Evolutionary conservation across 2,888 invertebrate species (phyloP), one percentile per base, ranked within the genome.

Genomic region (Apoda limacodes): DNA sequence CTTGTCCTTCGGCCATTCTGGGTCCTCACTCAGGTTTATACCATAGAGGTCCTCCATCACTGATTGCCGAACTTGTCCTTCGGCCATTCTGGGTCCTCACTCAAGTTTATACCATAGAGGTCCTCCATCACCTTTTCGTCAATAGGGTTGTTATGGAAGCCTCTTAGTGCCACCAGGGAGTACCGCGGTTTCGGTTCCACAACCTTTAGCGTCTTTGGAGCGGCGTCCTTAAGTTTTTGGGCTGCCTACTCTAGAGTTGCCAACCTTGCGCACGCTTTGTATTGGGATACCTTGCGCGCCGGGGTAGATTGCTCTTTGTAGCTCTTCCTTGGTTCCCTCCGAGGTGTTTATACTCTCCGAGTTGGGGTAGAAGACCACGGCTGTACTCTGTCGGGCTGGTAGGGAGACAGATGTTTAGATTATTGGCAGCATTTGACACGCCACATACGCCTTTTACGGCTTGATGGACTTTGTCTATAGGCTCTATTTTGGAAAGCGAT

Each of bases 301-400:
- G 3, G 14, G 21, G 9, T 28, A 11, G 3, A 13, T 2, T 9
- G 12, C n/a, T n/a, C n/a, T n/a, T n/a, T n/a, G n/a, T n/a, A n/a
- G n/a, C n/a, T n/a, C n/a, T n/a, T n/a, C n/a, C 14, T 30, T 35
- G 0, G 31, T 32, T 0, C 13, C 32, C 1, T 30, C 28, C 9
- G 25, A 23, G 0, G 14, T 2, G 2, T 32, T 35, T 1, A 35
- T 22, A 0, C 5, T 7, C 0, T 22, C 32, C 0, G 3, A 1
- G 3, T 20, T 2, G 0, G 43, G 42, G 30, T 46, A 46, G 1
- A 46, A 30, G 0, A 35, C 5, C 0, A 46, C 21, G 0, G 39
- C 27, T 0, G 39, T 37, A 1, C 39, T 41, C 13, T 13, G 17
- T n/a, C n/a, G n/a, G 1, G 22, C 13, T 3, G 14, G 12, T 3